These are phyloP conservation scores for Trichosurus vulpecula DNA, from an alignment of 2,797 vertebrate genomes.

Conservation along the genomic window DNA sequence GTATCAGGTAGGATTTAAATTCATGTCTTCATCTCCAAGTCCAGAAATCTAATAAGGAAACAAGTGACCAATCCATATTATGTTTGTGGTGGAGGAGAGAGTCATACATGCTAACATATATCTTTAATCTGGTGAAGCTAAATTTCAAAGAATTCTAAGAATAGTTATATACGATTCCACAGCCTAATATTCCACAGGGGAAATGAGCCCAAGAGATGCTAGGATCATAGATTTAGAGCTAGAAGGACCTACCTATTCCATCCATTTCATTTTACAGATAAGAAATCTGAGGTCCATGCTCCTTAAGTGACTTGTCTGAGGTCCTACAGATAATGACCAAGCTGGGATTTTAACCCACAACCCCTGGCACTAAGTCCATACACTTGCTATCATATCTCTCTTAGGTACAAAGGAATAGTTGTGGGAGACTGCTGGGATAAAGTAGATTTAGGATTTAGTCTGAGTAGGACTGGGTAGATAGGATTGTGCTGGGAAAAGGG, in stretches of 20 bases:
- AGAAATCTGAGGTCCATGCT: background rate
- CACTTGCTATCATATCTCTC: background rate
- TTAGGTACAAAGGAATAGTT: background rate
- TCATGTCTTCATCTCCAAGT: background rate
- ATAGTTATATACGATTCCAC: background rate
- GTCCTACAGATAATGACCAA: background rate
- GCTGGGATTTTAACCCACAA: background rate
- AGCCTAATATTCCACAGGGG: background rate
- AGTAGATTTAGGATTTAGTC: background rate
- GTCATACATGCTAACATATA: background rate
- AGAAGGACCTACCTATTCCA: background rate
- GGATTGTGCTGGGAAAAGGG: too few relatives aligned
- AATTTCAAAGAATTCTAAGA: background rate
- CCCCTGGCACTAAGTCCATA: background rate
- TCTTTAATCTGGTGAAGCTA: background rate
- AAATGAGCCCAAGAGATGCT: background rate
- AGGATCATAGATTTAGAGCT: background rate
- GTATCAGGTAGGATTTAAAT: background rate
- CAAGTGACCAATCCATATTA: background rate
- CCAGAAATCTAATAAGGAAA: background rate
- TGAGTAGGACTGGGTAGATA: background rate
- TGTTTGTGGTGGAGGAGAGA: background rate
- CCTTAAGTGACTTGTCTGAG: background rate
- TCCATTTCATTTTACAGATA: background rate
- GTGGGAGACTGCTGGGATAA: background rate